These are phyloP conservation scores for Gnatocerus cornutus DNA, from an alignment of 2,888 invertebrate species.

Conservation along the genomic window DNA sequence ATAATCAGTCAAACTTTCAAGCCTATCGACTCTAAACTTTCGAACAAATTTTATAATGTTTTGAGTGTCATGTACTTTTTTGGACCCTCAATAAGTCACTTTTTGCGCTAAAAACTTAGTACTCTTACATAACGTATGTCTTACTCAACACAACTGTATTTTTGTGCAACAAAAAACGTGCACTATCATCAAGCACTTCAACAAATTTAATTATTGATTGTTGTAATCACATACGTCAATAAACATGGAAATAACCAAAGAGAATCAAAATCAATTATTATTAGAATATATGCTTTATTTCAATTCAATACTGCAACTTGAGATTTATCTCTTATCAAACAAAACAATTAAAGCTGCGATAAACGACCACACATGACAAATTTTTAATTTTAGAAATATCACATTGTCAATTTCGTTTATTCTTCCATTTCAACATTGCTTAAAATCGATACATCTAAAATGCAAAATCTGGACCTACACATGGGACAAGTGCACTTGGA, in stretches of 20 bases:
- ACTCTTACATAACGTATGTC: too few species aligned
- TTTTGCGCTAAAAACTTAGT: too few species aligned
- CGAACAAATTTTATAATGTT: too few species aligned
- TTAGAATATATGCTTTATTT: not conserved
- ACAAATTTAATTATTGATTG: not conserved
- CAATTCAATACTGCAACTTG: not conserved
- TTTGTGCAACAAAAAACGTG: too few species aligned
- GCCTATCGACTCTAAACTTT: too few species aligned
- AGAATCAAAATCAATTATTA: not conserved
- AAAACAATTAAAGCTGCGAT: conserved; percentile 15
- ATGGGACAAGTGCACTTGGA: conserved; percentile 91
- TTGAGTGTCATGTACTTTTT: too few species aligned
- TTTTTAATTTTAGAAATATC: not conserved
- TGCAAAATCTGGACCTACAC: conserved; percentile 88
- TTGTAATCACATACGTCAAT: not conserved
- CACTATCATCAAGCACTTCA: not conserved
- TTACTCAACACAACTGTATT: too few species aligned
- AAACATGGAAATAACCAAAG: not conserved
- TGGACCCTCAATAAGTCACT: too few species aligned
- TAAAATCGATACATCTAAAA: conserved; percentile 83
- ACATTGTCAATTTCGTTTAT: conserved; percentile 6
- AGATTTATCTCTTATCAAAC: conserved; percentile 16
- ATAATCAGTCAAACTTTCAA: too few species aligned
- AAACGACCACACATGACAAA: not conserved
- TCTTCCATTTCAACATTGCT: conserved; percentile 20